Evolutionary conservation across 2,113 vertebrate species (phyloP).

Genomic region (Colinus virginianus): DNA sequence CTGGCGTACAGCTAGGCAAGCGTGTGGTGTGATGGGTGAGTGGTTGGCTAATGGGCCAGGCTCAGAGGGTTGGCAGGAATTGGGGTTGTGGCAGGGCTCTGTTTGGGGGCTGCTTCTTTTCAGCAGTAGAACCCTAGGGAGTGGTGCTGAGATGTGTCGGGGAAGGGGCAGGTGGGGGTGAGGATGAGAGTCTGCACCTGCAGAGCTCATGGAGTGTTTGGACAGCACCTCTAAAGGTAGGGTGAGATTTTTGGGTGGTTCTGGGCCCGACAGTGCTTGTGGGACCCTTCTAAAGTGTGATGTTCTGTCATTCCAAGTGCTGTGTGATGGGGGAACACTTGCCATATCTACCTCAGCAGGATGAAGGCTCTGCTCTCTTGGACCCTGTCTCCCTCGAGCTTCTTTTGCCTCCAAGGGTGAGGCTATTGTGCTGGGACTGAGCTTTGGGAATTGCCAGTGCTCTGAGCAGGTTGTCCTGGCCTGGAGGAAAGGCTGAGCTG

Average conservation of each 20-base stretch:
- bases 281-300: too few relatives aligned
- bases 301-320: background rate
- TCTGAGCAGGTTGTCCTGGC: background rate
- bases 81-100: background rate
- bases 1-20: background rate
- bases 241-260: background rate
- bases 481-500: background rate
- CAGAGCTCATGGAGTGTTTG: background rate
- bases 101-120: background rate
- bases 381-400: background rate
- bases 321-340: fast-evolving
- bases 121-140: background rate
- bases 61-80: background rate
- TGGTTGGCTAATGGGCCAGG: background rate
- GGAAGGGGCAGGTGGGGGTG: background rate
- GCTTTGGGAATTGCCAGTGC: background rate
- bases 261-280: background rate
- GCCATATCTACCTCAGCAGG: conserved; percentile 26
- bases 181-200: background rate
- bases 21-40: background rate
- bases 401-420: background rate
- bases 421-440: background rate
- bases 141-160: background rate
- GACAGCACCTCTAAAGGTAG: background rate
- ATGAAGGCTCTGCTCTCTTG: background rate